Base-by-base conservation (phyloP, 2,888 invertebrate genomes). In the Geotrupes spiniger region DNA sequence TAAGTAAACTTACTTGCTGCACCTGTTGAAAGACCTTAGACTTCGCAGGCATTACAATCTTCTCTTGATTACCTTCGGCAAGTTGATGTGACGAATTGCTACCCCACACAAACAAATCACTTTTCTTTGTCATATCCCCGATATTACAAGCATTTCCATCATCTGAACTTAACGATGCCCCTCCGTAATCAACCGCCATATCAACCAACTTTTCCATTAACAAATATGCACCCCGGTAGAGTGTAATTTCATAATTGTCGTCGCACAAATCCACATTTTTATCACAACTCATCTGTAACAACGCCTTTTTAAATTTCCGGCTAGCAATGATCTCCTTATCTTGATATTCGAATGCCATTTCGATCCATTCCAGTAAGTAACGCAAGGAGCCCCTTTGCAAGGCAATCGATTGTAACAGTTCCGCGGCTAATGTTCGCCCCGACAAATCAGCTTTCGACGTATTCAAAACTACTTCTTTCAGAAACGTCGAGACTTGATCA, bases 31-130 rank as follows among this genome's bases (percentile, higher is more conserved):
- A 81, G n/a, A 77, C 73, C 42, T 76, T 73, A 0, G 81, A 78
- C 36, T 77, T 71, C 52, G 78, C 74, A 1, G 82, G 82, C 27
- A 77, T 64, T 15, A 80, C 69, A 26, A 83, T 76, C 65, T 81
- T 81, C 61, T 83, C 83, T 56, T 77, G 76, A 33, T 70, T 76
- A 5, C 79, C 81, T 61, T 82, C 81, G 4, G 81, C 81, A 28
- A 83, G 65, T 61, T 83, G 83, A 65, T 80, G 79, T 4, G 81
- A 81, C 3, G 81, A 81, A 69, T 83, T 83, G 60, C 81, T 82
- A 2, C 83, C 83, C 81, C 82, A 83, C 12, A 82, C 79, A 64
- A 76, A 82, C 9, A 80, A 80, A 61, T 80, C 78, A 53, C 74
- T 73, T 50, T 70, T 72, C 59, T 76, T 73, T 25, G 49, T 63